Evolutionary conservation across 2,113 vertebrate genomes (phyloP), one percentile per base, ranked within the genome.

Genomic region (Tylochromis polylepis): DNA sequence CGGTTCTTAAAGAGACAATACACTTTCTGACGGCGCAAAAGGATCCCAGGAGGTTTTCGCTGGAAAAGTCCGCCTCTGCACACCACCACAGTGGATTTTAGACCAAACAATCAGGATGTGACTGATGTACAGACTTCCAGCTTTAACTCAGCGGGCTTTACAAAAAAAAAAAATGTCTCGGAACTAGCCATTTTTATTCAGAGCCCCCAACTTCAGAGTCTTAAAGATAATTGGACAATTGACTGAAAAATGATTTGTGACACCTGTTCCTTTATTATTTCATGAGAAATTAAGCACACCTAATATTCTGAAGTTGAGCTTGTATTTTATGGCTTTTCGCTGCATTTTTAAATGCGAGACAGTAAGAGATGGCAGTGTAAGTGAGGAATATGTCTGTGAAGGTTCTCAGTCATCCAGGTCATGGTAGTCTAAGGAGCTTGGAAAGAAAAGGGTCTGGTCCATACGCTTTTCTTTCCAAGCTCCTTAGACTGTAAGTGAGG

Each of bases 1-100:
- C 58, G 24, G 60, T 3, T 7, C 87, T 95, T 95, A 95, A 95
- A 93, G 89, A 5, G 75, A 67, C 83, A 91, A 86, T 10, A 9
- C 41, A 20, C 15, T 8, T 14, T 58, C 3, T 20, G 12, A 1
- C 3, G 4, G 41, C 22, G 6, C 24, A 18, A 18, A 10, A 46
- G 8, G 41, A 67, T 41, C 22, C 41, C 70, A 20, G 70, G 5
- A 49, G 70, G 18, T 29, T 27, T 11, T 46, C 36, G 22, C 41
- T 1, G 8, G 22, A 46, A 16, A 43, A 22, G 20, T 72, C 41
- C 20, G 24, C 43, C 43, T 51, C 43, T 1, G 70, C 16, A 0
- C 14, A 72, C 70, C 24, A 51, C 10, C 43, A n/a, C 10, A 51
- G 43, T 51, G 24, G 24, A 5, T 51, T 77, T 12, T 77, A 20